Percentiles rank a stretch among this genome's conserved stretches.
Conservation (phyloP, 1,140 invertebrate genomes). For the Tenebrio molitor region DNA sequence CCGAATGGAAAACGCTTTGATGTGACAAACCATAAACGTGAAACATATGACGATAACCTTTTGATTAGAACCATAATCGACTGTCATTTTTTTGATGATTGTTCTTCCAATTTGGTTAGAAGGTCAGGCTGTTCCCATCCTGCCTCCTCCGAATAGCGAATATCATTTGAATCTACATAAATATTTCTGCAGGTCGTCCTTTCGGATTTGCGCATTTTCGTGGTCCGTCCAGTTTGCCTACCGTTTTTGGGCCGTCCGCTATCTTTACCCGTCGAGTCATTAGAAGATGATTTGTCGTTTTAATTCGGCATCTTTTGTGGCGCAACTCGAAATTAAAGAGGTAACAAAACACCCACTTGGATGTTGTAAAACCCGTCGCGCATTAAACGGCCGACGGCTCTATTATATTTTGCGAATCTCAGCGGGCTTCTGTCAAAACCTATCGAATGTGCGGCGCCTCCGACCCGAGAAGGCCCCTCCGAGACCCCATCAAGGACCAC, state of each 20-base stretch:
- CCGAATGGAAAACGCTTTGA: no score
- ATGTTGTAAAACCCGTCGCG: conserved; percentile 32
- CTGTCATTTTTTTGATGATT: no score
- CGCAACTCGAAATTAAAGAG: conserved; percentile 25
- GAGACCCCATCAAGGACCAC: conserved; percentile 22
- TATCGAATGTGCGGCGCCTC: conserved; percentile 26
- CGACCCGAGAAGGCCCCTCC: conserved; percentile 9
- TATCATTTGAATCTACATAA: no score
- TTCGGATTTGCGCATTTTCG: no score
- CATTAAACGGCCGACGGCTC: conserved; percentile 24
- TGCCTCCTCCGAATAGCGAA: no score
- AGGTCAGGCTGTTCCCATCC: no score
- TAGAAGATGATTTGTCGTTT: conserved; percentile 34
- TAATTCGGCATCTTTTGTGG: conserved; percentile 33
- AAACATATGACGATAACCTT: no score
- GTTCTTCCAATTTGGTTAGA: no score
- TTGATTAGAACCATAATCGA: no score
- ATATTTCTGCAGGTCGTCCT: no score
- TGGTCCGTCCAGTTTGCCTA: no score
- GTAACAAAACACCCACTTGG: conserved; percentile 30
- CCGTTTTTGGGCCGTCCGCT: not conserved
- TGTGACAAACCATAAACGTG: no score
- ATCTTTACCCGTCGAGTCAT: conserved; percentile 14
- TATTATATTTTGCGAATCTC: conserved; percentile 34
- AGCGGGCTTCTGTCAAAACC: conserved; percentile 31